Conservation (phyloP, 1,140 invertebrate species). For the Euwallacea similis region DNA sequence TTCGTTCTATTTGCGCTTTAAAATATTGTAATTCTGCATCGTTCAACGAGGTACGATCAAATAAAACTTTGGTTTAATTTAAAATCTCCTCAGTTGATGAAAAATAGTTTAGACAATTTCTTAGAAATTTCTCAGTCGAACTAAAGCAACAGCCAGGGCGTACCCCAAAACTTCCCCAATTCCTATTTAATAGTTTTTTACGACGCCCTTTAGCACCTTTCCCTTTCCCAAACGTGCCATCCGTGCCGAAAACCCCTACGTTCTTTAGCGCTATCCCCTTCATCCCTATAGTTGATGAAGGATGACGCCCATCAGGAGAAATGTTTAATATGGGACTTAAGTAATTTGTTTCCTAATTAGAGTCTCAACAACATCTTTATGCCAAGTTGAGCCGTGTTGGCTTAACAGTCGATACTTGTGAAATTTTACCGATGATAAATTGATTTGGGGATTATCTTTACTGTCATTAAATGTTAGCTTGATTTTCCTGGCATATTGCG, state of each 20-base stretch:
- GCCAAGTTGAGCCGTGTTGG: background rate
- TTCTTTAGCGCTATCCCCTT: slow-evolving; percentile 19
- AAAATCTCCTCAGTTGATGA: no score
- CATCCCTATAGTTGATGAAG: slow-evolving; percentile 18
- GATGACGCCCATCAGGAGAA: slow-evolving; percentile 22
- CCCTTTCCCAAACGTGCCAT: slow-evolving; percentile 16
- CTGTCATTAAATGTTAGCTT: background rate
- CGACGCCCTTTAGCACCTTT: slow-evolving; percentile 22
- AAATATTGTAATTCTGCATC: background rate
- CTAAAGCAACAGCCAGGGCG: no score
- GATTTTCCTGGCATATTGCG: background rate
- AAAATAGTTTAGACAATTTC: no score
- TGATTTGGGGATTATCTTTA: background rate
- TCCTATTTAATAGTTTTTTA: slow-evolving; percentile 28
- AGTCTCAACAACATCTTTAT: slow-evolving; percentile 35
- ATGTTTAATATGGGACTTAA: slow-evolving; percentile 36
- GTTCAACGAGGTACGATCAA: background rate
- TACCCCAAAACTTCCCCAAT: background rate
- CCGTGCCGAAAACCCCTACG: slow-evolving; percentile 18
- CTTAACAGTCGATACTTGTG: no score
- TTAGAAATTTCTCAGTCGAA: no score
- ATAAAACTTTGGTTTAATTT: background rate
- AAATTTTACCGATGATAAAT: no score
- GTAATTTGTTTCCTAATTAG: slow-evolving; percentile 38
- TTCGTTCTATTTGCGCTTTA: slow-evolving; percentile 9